phyloP scores from a whole-genome alignment of 2,797 vertebrate species.

The Odontamblyopus lacepedii region DNA sequence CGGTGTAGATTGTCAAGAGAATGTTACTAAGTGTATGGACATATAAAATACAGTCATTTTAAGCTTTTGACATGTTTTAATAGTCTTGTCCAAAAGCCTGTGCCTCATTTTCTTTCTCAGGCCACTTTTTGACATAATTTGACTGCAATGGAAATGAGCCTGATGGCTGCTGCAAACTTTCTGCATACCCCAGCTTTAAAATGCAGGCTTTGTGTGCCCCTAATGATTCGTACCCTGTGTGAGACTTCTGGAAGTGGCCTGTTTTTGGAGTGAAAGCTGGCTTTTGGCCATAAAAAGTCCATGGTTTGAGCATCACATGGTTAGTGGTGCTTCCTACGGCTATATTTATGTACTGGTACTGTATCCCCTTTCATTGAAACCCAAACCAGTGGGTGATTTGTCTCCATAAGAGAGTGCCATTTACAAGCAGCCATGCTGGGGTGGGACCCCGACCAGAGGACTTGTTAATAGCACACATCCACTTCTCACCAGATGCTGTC shows the following conservation, averaged over 20 bases:
- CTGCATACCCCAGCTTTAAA: conserved; percentile 12
- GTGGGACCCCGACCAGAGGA: conserved; percentile 72
- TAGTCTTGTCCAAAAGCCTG: conserved; percentile 11
- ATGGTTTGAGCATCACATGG: conserved; percentile 68
- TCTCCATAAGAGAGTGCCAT: conserved; percentile 78
- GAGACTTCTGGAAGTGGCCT: conserved; percentile 51
- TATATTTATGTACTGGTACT: conserved; percentile 79
- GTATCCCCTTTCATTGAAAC: conserved; percentile 78
- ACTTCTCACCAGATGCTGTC: conserved; percentile 77
- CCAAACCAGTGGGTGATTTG: conserved; percentile 72
- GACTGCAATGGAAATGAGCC: conserved; percentile 36
- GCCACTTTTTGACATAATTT: conserved; percentile 37
- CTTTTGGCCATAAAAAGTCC: conserved; percentile 62
- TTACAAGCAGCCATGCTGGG: conserved; percentile 80
- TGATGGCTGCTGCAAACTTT: conserved; percentile 23
- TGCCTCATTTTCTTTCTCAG: conserved; percentile 11
- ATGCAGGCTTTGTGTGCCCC: conserved; percentile 40
- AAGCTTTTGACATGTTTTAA: conserved; percentile 35
- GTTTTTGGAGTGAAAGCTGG: conserved; percentile 62
- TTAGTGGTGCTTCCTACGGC: conserved; percentile 71
- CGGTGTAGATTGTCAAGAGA: neutral
- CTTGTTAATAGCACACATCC: conserved; percentile 79
- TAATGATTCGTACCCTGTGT: conserved; percentile 53
- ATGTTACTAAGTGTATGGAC: neutral
- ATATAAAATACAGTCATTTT: neutral